phyloP scores from a whole-genome alignment of 2,797 vertebrate genomes.

The Chaetophractus vellerosus region DNA sequence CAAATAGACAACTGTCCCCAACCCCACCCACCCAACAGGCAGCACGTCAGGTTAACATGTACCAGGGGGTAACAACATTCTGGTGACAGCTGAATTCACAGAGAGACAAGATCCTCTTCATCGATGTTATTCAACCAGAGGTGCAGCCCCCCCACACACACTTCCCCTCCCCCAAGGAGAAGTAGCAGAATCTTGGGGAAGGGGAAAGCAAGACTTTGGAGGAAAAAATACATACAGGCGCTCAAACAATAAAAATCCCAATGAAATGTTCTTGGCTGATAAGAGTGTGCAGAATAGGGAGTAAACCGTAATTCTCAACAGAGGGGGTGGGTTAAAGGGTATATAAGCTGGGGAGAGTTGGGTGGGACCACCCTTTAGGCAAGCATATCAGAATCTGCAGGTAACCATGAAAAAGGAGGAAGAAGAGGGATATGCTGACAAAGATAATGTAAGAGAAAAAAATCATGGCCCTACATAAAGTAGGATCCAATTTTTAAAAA shows the following conservation, averaged over 20 bases:
- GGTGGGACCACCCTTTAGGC: neutral
- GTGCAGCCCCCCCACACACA: too few species aligned
- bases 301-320: neutral
- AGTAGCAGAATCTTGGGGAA: neutral
- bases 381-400: neutral
- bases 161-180: neutral
- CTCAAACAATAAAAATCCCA: neutral
- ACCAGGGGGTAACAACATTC: too few species aligned
- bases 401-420: neutral
- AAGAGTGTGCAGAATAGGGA: neutral
- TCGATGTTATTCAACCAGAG: neutral
- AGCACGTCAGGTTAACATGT: neutral
- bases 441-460: neutral
- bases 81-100: neutral
- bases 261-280: neutral
- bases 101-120: neutral
- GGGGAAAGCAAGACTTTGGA: neutral
- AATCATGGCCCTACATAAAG: neutral
- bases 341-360: rapidly evolving
- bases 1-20: neutral
- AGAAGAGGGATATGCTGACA: too few species aligned
- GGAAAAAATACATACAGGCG: rapidly evolving
- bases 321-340: neutral
- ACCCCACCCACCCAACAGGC: neutral
- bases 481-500: neutral